Evolutionary conservation across 2,888 invertebrate genomes (phyloP), one percentile per base, ranked within the genome.

Genomic region (Drosophila nr. fundita): DNA sequence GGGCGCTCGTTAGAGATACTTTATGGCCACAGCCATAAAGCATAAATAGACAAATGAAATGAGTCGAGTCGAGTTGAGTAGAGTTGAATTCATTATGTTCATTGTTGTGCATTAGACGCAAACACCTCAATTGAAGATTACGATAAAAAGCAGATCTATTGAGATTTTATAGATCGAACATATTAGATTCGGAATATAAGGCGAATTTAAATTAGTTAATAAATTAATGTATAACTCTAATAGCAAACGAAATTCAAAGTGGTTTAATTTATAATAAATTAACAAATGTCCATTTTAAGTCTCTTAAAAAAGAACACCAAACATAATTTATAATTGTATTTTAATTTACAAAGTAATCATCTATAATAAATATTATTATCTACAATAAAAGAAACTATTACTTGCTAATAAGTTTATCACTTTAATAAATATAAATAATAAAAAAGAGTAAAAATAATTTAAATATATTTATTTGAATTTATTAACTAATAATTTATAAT

Each of bases 31-130:
- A 45, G 54, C 50, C 67, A 49, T 45, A 50, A 63, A 53, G 48
- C 52, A 67, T 65, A 61, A 50, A 66, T 66, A 66, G 75, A 70
- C 80, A 79, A 79, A 79, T 63, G 66, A 50, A 58, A 29, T 55
- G 42, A 42, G 29, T 29, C 29, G 50, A 73, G 66, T 74, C 60
- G 63, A 68, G 29, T 29, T 50, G 50, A 73, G 69, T 73, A 60
- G 63, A 68, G 49, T 63, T 69, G 18, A 75, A 79, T 79, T 79
- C 70, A 79, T 78, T 75, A 79, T 79, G 77, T 57, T 64, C 61
- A 67, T 75, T 74, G 65, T 59, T 54, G n/a, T 65, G 76, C 79
- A 78, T 78, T 78, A 68, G 69, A 68, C n/a, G 53, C 57, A 61
- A 65, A 65, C 76, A 77, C 64, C 76, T 74, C 65, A 66, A 78